Base-by-base conservation (phyloP, 2,888 invertebrate species). In the Apodemia mormo region DNA sequence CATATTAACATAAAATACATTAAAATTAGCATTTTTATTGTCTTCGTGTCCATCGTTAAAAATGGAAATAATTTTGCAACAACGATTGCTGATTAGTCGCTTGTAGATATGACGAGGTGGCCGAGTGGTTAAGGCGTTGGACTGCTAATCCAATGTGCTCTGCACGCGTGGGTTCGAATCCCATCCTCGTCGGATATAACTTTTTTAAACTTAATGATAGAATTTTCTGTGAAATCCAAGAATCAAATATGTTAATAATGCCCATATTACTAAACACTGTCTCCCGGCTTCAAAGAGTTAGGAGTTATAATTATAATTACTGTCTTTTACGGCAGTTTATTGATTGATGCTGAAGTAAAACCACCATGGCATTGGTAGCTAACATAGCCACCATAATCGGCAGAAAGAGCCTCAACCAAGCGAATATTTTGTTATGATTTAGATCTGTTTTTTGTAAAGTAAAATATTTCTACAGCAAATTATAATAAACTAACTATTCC, bases 331-430 rank as follows among this genome's bases (percentile, higher is more conserved):
- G 99, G 99, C 80, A 99, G 94, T 83, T 98, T 98, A 92, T 99
- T 99, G 81, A 99, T 98, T 77, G 98, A 95, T 99, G 99, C 81
- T 98, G 98, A 12, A 99, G 94, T n/a, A 98, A 93, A 30, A 98
- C 96, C 0, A 98, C 98, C 22, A 98, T 96, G 0, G 98, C 99
- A 89, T 99, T 99, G 52, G 99, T 97, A 37, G 99, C 97, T 68
- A 99, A 92, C 1, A 99, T 99, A 0, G 99, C 97, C 77, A 99
- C 98, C 97, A 99, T 98, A 71, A 98, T 97, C 0, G 99, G 99
- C 67, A 99, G 96, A 65, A 99, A 96, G 83, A 99, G 99, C 0
- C 98, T 97, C 78, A 22, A 99, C 98, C 92, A 92, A 76, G 12
- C 7, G 6, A 12, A 12, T 22, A 22, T 22, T 49, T 61, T 45